Evolutionary conservation across 2,888 invertebrate species (phyloP).

Genomic region (Euproctis similis): DNA sequence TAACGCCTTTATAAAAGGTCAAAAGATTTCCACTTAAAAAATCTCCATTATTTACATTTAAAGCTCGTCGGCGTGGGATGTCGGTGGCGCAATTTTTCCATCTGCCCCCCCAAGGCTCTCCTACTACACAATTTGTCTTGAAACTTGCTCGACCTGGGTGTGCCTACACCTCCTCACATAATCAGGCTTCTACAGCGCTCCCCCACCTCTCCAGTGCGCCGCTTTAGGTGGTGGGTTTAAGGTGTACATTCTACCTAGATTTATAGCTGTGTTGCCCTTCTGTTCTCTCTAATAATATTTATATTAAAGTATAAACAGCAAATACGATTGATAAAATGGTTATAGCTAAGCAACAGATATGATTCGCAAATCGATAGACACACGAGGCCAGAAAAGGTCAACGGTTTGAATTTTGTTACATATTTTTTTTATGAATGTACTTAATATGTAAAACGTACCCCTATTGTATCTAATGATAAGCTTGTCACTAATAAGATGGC

Average conservation of each 20-base stretch:
- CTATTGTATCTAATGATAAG: too few species aligned
- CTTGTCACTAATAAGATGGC: too few species aligned
- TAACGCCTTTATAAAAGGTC: too few species aligned
- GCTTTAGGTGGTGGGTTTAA: slow-evolving; percentile 50
- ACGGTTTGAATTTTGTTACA: too few species aligned
- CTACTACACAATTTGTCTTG: slow-evolving; percentile 55
- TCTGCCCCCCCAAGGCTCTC: slow-evolving; percentile 23
- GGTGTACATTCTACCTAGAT: slow-evolving; percentile 18
- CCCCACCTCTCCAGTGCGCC: slow-evolving; percentile 23
- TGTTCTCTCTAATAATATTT: slow-evolving; percentile 2
- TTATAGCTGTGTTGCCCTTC: slow-evolving; percentile 8
- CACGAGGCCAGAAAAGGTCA: too few species aligned
- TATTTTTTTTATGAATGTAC: too few species aligned
- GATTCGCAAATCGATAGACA: too few species aligned
- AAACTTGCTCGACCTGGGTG: slow-evolving; percentile 52
- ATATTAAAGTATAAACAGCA: neutral
- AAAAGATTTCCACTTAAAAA: slow-evolving; percentile 22
- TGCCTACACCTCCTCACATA: slow-evolving; percentile 26
- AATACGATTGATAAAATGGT: too few species aligned
- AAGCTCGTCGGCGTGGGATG: slow-evolving; percentile 38
- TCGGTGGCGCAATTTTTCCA: slow-evolving; percentile 52
- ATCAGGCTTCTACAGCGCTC: slow-evolving; percentile 29
- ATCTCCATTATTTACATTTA: slow-evolving; percentile 43
- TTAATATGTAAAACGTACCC: too few species aligned
- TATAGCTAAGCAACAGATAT: too few species aligned